Evolutionary conservation across 2,113 vertebrate genomes (phyloP), one percentile per base, ranked within the genome.

Genomic region (Numenius arquata): DNA sequence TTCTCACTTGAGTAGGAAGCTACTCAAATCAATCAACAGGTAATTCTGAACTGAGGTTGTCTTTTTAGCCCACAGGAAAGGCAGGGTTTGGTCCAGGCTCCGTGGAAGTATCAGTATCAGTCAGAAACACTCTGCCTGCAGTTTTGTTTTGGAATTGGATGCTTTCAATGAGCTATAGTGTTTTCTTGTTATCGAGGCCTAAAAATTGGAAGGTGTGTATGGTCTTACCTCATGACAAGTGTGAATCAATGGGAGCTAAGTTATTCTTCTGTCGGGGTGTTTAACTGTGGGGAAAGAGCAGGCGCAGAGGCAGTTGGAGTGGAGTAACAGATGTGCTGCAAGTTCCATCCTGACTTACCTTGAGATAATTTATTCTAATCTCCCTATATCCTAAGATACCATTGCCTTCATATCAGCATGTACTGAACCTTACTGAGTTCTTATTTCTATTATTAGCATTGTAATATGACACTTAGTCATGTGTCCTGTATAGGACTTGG

Each of bases 381-480:
- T 92, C 27, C n/a, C 29, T 47, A 30, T 93, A 55, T 55, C n/a
- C 47, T 63, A 55, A 77, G 55, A 93, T 80, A 80, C 47, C 29
- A 11, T 78, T 94, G 79, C 75, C 34, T 91, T 94, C 79, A 27
- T 95, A 86, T 90, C 75, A 80, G 55, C 25, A 12, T 47, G 52
- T 74, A 40, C 55, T 76, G 62, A 95, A 85, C n/a, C 29, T 88
- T 88, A 72, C 70, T 11, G 63, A 76, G 71, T 80, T 95, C 61
- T 85, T 76, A 71, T 80, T 90, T 90, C 88, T 93, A 36, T 94
- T 91, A 88, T 95, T 96, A 96, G 72, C 55, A 8, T n/a, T 96
- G 95, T 93, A 94, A 95, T 85, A 82, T 71, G 87, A 96, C 91
- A 78, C 93, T 71, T 38, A 53, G 56, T 95, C 66, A 75, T 0